Evolutionary conservation across 2,888 invertebrate genomes (phyloP), one percentile per base, ranked within the genome.

Genomic region (Stramonita haemastoma): DNA sequence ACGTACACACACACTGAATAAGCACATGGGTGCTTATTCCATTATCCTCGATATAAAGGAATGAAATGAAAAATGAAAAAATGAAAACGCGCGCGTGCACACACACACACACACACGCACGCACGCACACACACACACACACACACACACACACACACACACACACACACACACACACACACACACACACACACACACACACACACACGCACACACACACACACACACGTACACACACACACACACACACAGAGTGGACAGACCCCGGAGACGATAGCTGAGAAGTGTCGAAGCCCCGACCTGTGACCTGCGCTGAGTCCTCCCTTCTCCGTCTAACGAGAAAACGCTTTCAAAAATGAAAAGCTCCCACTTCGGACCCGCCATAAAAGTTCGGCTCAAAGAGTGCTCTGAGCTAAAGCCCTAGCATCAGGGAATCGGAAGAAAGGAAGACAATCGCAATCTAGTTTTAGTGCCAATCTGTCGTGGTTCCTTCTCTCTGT

Each of bases 321-420:
- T 34, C 66, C 5, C 57, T 86, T 66, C 32, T 22, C 32, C 13
- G 19, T 29, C 86, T 66, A 32, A 66, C 32, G 36, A 57, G 32
- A 60, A 57, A 57, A 66, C 60, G 86, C 86, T 79, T 79, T 79
- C 34, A 26, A 32, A 34, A 56, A 85, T 34, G 29, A 34, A 89
- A 70, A 29, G 22, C 34, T 22, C 26, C 66, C 15, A 79, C 32
- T 15, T 66, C 19, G 32, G 36, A 66, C 13, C n/a, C n/a, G n/a
- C n/a, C 11, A 26, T 22, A 86, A 70, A 56, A 86, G 8, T 46
- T 46, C 46, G 46, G 46, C 46, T 46, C 46, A 46, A 46, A 46
- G 46, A 46, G 46, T 46, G 46, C 46, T 46, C 46, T 46, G 46
- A 8, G 46, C 46, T 46, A 46, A 2, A 46, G 46, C 46, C 46